phyloP scores from a whole-genome alignment of 2,113 vertebrate genomes.

The Gymnogyps californianus region DNA sequence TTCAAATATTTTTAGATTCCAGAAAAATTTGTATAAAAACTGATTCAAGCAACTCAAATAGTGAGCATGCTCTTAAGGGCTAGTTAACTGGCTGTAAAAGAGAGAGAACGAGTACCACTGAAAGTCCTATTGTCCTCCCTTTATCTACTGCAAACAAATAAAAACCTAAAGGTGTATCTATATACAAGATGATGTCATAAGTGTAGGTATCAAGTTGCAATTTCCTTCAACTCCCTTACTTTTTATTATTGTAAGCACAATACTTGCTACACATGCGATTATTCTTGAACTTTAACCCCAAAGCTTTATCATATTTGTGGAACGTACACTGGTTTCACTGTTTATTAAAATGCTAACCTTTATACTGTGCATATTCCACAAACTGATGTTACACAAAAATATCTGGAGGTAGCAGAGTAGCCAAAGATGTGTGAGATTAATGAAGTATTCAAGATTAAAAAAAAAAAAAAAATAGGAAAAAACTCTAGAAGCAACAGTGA shows the following conservation, averaged over 20 bases:
- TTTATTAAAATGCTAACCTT: not conserved
- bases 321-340: not conserved
- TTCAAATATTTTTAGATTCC: not conserved
- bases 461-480: not conserved
- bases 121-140: not conserved
- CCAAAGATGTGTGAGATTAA: not conserved
- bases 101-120: not conserved
- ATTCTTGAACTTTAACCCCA: not conserved
- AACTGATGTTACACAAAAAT: not conserved
- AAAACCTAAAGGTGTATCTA: not conserved
- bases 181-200: not conserved
- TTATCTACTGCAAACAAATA: not conserved
- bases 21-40: not conserved
- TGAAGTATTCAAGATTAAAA: not conserved
- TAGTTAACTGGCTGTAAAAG: not conserved
- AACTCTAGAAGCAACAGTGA: not conserved
- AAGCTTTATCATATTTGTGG: not conserved
- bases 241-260: not conserved
- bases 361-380: not conserved
- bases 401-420: not conserved
- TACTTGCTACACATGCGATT: not conserved
- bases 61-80: not conserved
- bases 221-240: not conserved
- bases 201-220: not conserved
- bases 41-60: not conserved